Base-by-base conservation (phyloP, 2,797 vertebrate genomes). In the Notoglanidium macrostoma region DNA sequence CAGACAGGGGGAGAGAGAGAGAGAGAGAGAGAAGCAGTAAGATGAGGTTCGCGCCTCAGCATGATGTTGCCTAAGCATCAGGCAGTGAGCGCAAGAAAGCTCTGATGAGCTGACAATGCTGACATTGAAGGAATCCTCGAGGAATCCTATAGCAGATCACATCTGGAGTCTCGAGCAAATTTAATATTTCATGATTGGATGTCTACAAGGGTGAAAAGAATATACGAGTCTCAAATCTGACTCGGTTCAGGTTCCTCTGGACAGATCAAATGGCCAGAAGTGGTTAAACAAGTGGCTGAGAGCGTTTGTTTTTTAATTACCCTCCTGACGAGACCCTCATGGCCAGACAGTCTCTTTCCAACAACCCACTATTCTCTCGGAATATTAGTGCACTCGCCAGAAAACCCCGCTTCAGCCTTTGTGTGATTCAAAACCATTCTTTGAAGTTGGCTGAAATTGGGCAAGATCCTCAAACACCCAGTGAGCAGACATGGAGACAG, bases 361-460 rank as follows among this genome's bases (percentile, higher is more conserved):
- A 44, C 51, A 83, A 70, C 88, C 67, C 61, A 82, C 84, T 57
- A 29, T 73, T 87, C 88, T 86, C 92, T 90, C 44, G 84, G 80
- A 79, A 93, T 92, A 93, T 94, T 89, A 89, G 86, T 87, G 84
- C 26, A 21, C 83, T 59, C 21, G 3, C 49, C 68, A 86, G 35
- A 82, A 84, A 85, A 15, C 55, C 78, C 40, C 78, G 61, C 55
- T n/a, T 63, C 40, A 92, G 88, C 90, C 90, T 90, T 93, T 92
- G 90, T 91, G 91, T 93, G 92, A 94, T 93, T 94, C 91, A 92
- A 90, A 94, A 95, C 92, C 84, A 94, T 94, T 94, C 92, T 90
- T 90, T 46, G 55, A 80, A 78, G 35, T 3, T 10, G 74, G 74
- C 74, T 77, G 74, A 77, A 79, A 59, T 10, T 21, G 77, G 55